Conservation (phyloP, 1,140 invertebrate genomes). For the Drosophila kikkawai region DNA sequence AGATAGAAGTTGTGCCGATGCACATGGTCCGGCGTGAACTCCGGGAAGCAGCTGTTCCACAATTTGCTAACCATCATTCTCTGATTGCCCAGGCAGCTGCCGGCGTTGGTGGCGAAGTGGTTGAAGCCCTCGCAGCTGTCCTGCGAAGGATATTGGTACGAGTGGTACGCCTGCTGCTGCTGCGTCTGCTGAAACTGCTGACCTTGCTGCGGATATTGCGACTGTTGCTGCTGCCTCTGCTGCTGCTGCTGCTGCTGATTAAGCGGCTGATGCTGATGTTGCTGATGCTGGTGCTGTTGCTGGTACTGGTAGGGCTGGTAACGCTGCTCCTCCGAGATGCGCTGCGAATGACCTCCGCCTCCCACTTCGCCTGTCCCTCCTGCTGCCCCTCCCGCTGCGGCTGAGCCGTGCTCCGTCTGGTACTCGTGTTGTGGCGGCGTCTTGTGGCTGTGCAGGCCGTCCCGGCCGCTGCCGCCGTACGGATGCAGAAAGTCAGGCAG, state of each 20-base stretch:
- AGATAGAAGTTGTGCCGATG: constrained; percentile 84
- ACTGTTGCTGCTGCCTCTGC: constrained; percentile 41
- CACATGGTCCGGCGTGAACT: constrained; percentile 83
- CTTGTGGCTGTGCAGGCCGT: constrained; percentile 79
- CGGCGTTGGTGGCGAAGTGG: constrained; percentile 72
- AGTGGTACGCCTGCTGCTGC: constrained; percentile 67
- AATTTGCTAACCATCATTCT: constrained; percentile 85
- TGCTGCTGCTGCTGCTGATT: constrained; percentile 43
- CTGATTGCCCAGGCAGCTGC: constrained; percentile 74
- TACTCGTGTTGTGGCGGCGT: constrained; percentile 83
- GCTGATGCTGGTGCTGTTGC: constrained; percentile 47
- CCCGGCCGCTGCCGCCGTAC: constrained; percentile 72
- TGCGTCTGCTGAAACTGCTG: constrained; percentile 56
- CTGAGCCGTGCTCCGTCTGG: constrained; percentile 72
- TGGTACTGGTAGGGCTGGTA: constrained; percentile 64
- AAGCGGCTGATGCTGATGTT: constrained; percentile 52
- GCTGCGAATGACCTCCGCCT: constrained; percentile 52
- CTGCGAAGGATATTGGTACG: constrained; percentile 76
- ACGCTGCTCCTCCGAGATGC: constrained; percentile 58
- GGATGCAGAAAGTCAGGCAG: constrained; percentile 71
- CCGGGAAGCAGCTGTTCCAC: constrained; percentile 84
- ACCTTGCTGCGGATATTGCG: constrained; percentile 54
- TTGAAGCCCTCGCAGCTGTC: constrained; percentile 83
- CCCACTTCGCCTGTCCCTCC: constrained; percentile 71
- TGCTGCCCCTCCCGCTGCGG: constrained; percentile 74